phyloP scores from a whole-genome alignment of 2,888 invertebrate genomes.

The Parascotia fuliginaria region DNA sequence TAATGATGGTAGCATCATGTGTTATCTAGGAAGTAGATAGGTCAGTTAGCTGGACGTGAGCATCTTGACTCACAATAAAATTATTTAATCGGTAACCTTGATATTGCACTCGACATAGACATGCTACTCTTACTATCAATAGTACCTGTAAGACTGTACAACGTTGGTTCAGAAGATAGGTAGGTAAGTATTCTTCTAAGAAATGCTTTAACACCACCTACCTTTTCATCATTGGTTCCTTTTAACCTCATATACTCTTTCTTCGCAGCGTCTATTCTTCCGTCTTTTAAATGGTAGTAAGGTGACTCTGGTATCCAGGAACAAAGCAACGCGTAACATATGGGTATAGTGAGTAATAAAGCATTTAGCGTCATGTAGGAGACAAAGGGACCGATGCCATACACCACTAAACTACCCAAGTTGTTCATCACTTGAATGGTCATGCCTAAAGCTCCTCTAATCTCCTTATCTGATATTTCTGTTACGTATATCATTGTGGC shows the following conservation, averaged over 20 bases:
- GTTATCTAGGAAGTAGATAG: no score
- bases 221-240: constrained; percentile 73
- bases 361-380: constrained; percentile 75
- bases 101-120: no score
- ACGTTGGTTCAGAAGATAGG: no score
- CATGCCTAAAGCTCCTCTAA: constrained; percentile 79
- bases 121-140: no score
- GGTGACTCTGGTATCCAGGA: constrained; percentile 87
- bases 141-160: no score
- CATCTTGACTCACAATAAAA: no score
- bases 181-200: no score
- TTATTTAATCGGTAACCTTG: no score
- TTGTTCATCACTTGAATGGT: constrained; percentile 80
- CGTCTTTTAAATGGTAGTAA: constrained; percentile 85
- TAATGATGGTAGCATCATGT: no score
- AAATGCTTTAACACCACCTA: no score
- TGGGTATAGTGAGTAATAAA: constrained; percentile 75
- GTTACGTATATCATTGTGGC: constrained; percentile 82
- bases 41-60: no score
- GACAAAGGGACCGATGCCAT: constrained; percentile 79
- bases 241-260: constrained; percentile 74
- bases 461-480: constrained; percentile 82
- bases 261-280: constrained; percentile 74
- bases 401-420: constrained; percentile 73
- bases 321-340: constrained; percentile 77